Evolutionary conservation across 2,888 invertebrate genomes (phyloP).

Genomic region (Osedax fenrisi): DNA sequence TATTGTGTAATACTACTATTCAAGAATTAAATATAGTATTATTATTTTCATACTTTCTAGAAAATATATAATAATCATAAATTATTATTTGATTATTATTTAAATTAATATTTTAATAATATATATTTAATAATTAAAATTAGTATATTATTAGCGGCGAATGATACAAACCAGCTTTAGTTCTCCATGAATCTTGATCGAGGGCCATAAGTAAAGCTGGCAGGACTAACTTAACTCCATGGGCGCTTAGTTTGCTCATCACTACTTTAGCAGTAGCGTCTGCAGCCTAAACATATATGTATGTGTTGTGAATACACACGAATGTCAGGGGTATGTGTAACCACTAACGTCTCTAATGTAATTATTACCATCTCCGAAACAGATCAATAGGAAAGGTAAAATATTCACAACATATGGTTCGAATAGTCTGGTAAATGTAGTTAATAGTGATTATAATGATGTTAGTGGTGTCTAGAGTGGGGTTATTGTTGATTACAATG

Average conservation of each 20-base stretch:
- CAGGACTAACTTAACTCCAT: conserved; percentile 90
- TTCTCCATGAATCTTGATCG: conserved; percentile 96
- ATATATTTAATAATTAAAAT: too few relatives aligned
- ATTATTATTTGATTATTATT: too few relatives aligned
- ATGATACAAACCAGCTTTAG: conserved; percentile 53
- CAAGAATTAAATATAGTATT: too few relatives aligned
- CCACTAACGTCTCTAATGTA: conserved; percentile 67
- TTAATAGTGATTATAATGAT: too few relatives aligned
- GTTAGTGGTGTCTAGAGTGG: too few relatives aligned
- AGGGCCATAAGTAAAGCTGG: conserved; percentile 82
- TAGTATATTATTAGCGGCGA: too few relatives aligned
- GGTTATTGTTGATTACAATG: too few relatives aligned
- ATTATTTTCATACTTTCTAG: too few relatives aligned
- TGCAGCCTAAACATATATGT: conserved; percentile 61
- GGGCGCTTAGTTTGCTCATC: conserved; percentile 77
- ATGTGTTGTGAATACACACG: not conserved
- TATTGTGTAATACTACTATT: too few relatives aligned
- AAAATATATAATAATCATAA: too few relatives aligned
- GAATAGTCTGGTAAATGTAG: conserved; percentile 60
- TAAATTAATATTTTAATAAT: too few relatives aligned
- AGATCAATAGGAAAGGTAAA: conserved; percentile 78
- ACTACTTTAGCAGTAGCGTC: conserved; percentile 91
- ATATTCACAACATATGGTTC: conserved; percentile 98
- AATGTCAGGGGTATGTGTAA: too few relatives aligned
- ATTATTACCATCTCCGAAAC: conserved; percentile 87